Conservation (phyloP, 2,797 vertebrate genomes). For the Pogoniulus pusillus region DNA sequence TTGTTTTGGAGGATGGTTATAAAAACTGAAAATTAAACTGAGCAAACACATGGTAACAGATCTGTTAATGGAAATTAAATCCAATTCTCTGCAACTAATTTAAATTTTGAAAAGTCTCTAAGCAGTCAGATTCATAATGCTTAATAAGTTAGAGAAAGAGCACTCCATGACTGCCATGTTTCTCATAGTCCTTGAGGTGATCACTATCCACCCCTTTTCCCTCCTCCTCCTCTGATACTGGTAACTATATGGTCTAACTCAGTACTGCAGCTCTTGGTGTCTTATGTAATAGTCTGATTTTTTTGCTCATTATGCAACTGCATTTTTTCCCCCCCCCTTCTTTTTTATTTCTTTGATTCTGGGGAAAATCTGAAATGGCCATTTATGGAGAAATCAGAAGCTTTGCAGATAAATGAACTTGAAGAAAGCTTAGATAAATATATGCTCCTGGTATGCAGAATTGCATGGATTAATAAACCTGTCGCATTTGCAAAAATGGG, state of each 20-base stretch:
- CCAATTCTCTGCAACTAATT: neutral
- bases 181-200: neutral
- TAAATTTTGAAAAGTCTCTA: neutral
- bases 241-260: neutral
- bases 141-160: neutral
- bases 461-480: neutral
- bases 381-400: neutral
- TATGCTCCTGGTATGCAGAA: neutral
- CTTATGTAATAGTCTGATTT: neutral
- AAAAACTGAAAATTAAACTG: neutral
- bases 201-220: neutral
- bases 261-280: neutral
- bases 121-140: neutral
- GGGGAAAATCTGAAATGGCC: neutral
- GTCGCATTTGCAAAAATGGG: neutral
- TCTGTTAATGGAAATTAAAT: neutral
- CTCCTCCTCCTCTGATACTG: neutral
- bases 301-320: neutral
- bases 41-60: neutral
- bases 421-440: neutral
- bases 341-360: neutral
- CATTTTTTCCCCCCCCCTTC: neutral
- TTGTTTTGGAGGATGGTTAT: neutral
- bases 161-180: neutral
- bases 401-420: neutral